These are phyloP conservation scores for Syndactyla subalaris DNA, from an alignment of 2,797 vertebrate genomes.

Conservation along the genomic window DNA sequence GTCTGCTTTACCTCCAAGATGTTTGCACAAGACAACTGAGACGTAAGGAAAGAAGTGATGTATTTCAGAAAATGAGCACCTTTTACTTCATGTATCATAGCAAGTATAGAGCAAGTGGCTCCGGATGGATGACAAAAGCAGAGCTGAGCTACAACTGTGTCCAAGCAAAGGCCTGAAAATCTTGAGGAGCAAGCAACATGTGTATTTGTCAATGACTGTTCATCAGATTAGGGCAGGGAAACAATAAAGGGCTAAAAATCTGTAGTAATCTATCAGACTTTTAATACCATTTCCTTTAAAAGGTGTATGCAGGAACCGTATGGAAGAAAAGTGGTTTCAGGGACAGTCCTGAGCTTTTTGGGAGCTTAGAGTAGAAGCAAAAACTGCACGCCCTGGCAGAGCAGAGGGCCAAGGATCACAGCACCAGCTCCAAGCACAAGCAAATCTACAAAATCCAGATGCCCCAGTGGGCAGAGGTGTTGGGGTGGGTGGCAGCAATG, in stretches of 20 bases:
- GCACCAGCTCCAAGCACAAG: not conserved
- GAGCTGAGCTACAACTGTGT: not conserved
- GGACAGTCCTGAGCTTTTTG: not conserved
- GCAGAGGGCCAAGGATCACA: not conserved
- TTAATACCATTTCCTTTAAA: not conserved
- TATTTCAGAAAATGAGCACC: not conserved
- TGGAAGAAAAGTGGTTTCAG: not conserved
- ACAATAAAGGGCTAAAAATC: not conserved
- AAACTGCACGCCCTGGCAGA: not conserved
- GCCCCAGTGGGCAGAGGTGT: fast-evolving
- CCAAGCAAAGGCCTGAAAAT: not conserved
- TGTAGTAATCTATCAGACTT: not conserved
- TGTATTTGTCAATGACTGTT: not conserved
- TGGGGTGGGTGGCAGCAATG: fast-evolving
- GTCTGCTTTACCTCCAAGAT: not conserved
- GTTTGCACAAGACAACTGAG: not conserved
- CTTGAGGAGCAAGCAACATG: not conserved
- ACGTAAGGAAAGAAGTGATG: not conserved
- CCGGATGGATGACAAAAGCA: not conserved
- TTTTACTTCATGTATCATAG: not conserved
- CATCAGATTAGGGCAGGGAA: not conserved
- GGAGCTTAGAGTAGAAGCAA: not conserved
- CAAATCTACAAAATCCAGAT: not conserved
- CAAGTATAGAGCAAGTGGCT: not conserved
- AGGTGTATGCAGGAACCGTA: not conserved